Conservation (phyloP, 2,113 vertebrate species). For the Melospiza melodia region DNA sequence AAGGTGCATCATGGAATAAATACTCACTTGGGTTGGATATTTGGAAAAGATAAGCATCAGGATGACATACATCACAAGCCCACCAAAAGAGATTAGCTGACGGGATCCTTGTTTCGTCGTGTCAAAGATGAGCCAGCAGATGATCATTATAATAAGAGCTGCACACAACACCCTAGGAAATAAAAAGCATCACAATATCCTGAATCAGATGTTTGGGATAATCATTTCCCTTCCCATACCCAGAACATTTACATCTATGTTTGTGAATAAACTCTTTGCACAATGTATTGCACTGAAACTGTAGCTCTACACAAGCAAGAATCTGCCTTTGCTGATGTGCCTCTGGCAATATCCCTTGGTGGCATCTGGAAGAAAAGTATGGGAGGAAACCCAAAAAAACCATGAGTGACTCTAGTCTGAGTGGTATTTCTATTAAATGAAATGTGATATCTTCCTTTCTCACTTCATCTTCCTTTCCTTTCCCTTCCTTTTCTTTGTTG, state of each 20-base stretch:
- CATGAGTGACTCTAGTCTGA: background rate
- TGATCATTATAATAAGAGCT: constrained; percentile 33
- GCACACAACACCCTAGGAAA: constrained; percentile 72
- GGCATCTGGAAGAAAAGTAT: background rate
- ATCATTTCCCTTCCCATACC: background rate
- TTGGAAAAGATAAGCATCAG: constrained; percentile 86
- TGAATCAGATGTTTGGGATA: background rate
- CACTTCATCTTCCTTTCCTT: background rate
- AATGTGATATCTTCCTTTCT: background rate
- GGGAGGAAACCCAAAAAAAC: background rate
- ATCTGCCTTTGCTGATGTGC: background rate
- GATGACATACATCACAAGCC: constrained; percentile 78
- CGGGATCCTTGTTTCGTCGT: constrained; percentile 75
- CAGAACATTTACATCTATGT: background rate
- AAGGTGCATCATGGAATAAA: background rate
- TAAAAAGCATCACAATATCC: background rate
- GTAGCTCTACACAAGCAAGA: background rate
- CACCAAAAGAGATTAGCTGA: constrained; percentile 84
- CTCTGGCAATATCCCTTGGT: background rate
- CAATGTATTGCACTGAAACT: background rate
- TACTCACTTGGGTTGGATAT: constrained; percentile 81
- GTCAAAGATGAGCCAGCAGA: constrained; percentile 84
- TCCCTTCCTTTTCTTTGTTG: background rate
- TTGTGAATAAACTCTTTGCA: background rate
- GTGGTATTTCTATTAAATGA: background rate